Percentiles rank a stretch among this genome's conserved stretches.
These are phyloP conservation scores for Sebastolobus altivelis DNA, from an alignment of 2,797 vertebrate genomes.

Conservation along the genomic window DNA sequence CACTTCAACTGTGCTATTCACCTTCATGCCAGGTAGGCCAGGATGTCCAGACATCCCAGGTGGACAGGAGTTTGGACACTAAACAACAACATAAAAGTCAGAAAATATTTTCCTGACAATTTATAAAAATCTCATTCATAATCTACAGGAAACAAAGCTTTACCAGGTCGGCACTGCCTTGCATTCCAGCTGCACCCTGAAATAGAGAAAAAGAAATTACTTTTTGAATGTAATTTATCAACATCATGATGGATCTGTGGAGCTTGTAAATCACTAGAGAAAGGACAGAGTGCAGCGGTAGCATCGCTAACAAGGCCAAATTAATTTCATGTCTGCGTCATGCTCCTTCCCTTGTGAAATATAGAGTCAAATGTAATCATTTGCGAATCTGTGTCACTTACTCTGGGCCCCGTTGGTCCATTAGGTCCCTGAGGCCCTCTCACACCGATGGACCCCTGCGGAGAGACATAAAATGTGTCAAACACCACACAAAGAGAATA, in stretches of 20 bases:
- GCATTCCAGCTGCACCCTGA: conserved; percentile 85
- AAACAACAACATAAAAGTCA: conserved; percentile 60
- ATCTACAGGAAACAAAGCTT: conserved; percentile 39
- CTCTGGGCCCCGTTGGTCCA: conserved; percentile 90
- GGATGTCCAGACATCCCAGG: conserved; percentile 92
- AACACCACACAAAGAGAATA: background rate
- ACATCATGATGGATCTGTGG: background rate
- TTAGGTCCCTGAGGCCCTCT: conserved; percentile 92
- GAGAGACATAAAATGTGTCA: conserved; percentile 32
- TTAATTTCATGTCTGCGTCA: background rate
- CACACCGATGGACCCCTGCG: conserved; percentile 93
- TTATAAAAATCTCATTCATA: background rate
- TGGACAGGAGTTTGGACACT: conserved; percentile 95
- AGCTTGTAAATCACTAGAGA: conserved; percentile 1
- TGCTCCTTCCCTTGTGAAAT: conserved; percentile 5
- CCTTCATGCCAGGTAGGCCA: conserved; percentile 97
- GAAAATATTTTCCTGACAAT: background rate
- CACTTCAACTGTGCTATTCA: conserved; percentile 67
- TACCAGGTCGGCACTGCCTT: conserved; percentile 83
- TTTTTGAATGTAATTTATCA: background rate
- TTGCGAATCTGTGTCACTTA: conserved; percentile 79
- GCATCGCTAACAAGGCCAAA: conserved; percentile 15
- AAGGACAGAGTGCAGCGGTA: background rate
- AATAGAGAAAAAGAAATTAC: conserved; percentile 32
- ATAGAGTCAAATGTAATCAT: background rate